Conservation (phyloP, 2,797 vertebrate species). For the Graptemys geographica region DNA sequence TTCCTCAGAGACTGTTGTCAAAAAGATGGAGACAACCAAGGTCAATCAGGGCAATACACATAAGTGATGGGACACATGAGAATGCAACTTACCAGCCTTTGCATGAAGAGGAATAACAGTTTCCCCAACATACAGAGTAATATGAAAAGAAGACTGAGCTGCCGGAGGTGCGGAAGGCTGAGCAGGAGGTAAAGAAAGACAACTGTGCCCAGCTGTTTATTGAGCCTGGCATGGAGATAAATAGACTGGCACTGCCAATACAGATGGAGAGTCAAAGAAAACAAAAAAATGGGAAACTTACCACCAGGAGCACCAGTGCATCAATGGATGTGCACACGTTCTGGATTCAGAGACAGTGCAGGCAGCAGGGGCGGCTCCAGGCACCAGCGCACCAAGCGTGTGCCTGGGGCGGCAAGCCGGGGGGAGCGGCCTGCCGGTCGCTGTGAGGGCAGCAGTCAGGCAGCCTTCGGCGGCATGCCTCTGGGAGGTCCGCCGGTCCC, state of each 20-base stretch:
- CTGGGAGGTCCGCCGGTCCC: no score
- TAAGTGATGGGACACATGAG: not conserved
- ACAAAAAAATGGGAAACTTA: not conserved
- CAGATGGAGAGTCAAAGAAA: not conserved
- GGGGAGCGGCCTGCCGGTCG: no score
- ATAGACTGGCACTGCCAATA: not conserved
- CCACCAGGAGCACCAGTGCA: not conserved
- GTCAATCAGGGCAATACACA: not conserved
- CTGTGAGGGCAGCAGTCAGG: no score
- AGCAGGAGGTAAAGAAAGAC: not conserved
- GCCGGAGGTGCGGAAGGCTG: not conserved
- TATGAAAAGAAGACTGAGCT: not conserved
- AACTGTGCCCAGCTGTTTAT: rapidly evolving
- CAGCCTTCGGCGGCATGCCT: no score
- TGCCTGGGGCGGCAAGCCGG: no score
- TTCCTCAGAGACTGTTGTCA: not conserved
- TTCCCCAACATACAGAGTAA: not conserved
- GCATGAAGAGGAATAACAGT: not conserved
- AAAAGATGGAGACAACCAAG: not conserved
- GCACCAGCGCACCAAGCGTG: no score
- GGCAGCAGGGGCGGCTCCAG: no score
- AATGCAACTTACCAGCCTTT: not conserved
- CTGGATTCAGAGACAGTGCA: not conserved
- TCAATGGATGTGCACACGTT: not conserved
- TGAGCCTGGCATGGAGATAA: not conserved